Conservation (phyloP, 2,113 vertebrate species). For the Geococcyx californianus region DNA sequence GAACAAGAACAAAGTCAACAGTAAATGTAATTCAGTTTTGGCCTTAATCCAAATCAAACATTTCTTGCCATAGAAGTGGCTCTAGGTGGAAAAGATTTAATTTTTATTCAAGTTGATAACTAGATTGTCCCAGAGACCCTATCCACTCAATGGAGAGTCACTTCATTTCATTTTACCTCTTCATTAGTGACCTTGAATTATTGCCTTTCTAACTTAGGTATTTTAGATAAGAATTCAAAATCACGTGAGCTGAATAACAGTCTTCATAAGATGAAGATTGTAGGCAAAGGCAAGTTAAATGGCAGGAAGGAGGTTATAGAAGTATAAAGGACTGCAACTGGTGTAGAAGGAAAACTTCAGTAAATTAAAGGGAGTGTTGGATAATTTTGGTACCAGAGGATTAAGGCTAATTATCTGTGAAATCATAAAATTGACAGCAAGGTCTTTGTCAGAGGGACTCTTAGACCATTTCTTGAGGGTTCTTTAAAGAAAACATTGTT, state of each 20-base stretch:
- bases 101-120: not conserved
- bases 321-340: not conserved
- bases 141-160: not conserved
- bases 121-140: not conserved
- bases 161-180: not conserved
- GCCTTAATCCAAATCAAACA: not conserved
- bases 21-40: not conserved
- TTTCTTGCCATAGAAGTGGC: not conserved
- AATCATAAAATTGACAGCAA: not conserved
- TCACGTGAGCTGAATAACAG: not conserved
- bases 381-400: not conserved
- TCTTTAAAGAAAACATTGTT: not conserved
- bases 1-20: slow-evolving; percentile 1
- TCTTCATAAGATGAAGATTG: not conserved
- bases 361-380: not conserved
- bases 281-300: not conserved
- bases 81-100: not conserved
- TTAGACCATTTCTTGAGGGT: not conserved
- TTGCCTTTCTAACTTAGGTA: not conserved
- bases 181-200: not conserved
- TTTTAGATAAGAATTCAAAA: not conserved
- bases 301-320: not conserved
- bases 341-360: not conserved
- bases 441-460: not conserved
- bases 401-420: not conserved